phyloP scores from a whole-genome alignment of 2,888 invertebrate species.

The Cancer borealis region DNA sequence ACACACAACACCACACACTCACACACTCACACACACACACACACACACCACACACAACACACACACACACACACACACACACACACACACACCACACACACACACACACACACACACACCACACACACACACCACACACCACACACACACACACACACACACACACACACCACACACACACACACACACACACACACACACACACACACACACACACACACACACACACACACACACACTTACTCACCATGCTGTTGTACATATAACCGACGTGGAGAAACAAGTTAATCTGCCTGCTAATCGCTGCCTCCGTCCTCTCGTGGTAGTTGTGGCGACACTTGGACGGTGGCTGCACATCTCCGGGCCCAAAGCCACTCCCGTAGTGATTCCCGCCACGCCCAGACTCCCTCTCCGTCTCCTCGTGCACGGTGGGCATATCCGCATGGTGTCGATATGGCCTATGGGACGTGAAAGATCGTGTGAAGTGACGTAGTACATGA shows the following conservation, averaged over 20 bases:
- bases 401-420: not conserved
- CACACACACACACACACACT: not conserved
- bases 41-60: not conserved
- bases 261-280: conserved; percentile 80
- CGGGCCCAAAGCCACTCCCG: not conserved
- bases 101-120: conserved; percentile 39
- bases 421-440: conserved; percentile 49
- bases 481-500: not conserved
- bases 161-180: not conserved
- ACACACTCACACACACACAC: not conserved
- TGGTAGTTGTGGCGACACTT: conserved; percentile 78
- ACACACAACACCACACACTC: too few relatives aligned
- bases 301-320: conserved; percentile 78
- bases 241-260: conserved; percentile 80
- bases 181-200: conserved; percentile 43
- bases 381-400: not conserved
- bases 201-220: conserved; percentile 35
- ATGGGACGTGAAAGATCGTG: not conserved
- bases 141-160: not conserved
- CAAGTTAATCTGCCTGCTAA: conserved; percentile 79
- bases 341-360: conserved; percentile 40
- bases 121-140: conserved; percentile 35
- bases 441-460: conserved; percentile 56
- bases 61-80: not conserved
- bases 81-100: not conserved